Evolutionary conservation across 2,113 vertebrate species (phyloP).

Genomic region (Aramus guarauna): DNA sequence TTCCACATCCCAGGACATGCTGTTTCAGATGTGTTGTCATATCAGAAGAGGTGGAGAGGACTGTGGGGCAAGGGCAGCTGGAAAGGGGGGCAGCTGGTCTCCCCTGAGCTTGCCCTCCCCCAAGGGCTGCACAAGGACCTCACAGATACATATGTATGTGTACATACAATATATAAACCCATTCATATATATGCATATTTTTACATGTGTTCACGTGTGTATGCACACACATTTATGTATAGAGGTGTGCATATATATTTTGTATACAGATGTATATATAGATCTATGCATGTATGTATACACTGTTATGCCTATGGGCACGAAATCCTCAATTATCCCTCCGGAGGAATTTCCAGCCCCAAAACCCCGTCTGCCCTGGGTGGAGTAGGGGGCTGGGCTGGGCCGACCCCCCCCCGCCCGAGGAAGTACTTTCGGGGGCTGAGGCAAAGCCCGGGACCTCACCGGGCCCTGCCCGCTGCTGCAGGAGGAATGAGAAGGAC

Average conservation of each 20-base stretch:
- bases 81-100: background rate
- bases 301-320: background rate
- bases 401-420: fast-evolving
- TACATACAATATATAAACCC: too few species aligned
- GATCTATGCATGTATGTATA: background rate
- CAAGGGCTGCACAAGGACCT: background rate
- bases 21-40: background rate
- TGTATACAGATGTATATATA: background rate
- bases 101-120: background rate
- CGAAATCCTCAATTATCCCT: background rate
- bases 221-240: fast-evolving
- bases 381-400: fast-evolving
- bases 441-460: background rate
- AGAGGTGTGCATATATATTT: fast-evolving
- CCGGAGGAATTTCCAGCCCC: background rate
- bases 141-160: background rate
- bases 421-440: background rate
- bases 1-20: background rate
- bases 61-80: background rate
- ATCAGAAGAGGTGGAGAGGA: background rate
- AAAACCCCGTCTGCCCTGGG: fast-evolving
- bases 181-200: background rate
- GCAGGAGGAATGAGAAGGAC: background rate
- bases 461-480: too few species aligned
- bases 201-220: background rate